Evolutionary conservation across 2,797 vertebrate genomes (phyloP).

Genomic region (Ispidina picta): DNA sequence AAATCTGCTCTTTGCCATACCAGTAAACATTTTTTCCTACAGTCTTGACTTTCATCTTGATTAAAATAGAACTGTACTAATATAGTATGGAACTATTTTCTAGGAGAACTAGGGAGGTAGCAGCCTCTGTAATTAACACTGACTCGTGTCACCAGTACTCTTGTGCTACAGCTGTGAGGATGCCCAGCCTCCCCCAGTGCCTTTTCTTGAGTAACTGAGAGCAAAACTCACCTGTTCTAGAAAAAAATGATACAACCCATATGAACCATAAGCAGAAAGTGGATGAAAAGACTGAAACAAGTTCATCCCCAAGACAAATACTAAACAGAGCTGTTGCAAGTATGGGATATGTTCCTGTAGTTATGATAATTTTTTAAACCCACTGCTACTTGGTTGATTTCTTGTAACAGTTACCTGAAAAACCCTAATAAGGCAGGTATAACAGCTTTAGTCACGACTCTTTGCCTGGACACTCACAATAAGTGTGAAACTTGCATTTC

Average conservation of each 20-base stretch:
- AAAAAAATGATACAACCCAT: background rate
- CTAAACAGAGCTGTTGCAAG: background rate
- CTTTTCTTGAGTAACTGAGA: background rate
- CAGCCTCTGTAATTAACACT: background rate
- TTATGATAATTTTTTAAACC: background rate
- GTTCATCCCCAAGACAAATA: background rate
- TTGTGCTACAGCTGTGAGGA: fast-evolving
- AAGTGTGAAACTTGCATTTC: background rate
- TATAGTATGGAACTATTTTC: background rate
- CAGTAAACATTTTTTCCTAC: background rate
- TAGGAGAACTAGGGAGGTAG: background rate
- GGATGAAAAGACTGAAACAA: background rate
- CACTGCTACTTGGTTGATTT: background rate
- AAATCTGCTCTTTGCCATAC: background rate
- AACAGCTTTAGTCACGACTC: background rate
- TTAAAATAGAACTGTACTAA: background rate
- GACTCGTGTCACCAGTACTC: background rate
- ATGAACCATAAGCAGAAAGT: background rate
- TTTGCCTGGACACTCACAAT: background rate
- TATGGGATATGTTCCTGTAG: background rate
- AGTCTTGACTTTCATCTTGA: background rate
- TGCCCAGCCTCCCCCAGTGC: background rate
- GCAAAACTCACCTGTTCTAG: background rate
- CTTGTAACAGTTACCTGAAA: background rate
- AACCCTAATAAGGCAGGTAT: background rate